A percentile compares a stretch with the other conserved stretches of the same genome.
Conservation (phyloP, 2,797 vertebrate species). For the Myoxocephalus aenaeus region DNA sequence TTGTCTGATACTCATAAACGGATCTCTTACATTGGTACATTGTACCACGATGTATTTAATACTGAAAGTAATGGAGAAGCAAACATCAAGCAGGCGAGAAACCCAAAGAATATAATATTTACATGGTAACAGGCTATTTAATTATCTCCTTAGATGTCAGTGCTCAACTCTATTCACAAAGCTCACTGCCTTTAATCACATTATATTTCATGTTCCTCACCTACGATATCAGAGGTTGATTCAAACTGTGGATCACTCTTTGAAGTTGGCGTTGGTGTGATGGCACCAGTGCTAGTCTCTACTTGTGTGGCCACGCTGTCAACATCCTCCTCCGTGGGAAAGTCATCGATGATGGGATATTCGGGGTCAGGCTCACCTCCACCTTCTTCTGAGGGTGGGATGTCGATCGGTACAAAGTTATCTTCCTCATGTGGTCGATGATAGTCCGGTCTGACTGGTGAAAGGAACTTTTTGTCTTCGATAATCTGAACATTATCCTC, state of each 20-base stretch:
- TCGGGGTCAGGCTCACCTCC: neutral
- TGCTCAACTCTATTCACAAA: constrained; percentile 24
- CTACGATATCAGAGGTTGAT: constrained; percentile 12
- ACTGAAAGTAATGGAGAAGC: constrained; percentile 19
- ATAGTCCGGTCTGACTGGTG: constrained; percentile 23
- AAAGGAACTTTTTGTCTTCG: constrained; percentile 35
- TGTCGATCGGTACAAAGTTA: constrained; percentile 44
- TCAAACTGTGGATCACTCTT: constrained; percentile 28
- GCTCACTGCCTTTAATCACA: constrained; percentile 33
- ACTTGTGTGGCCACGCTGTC: neutral
- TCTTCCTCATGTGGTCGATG: constrained; percentile 32
- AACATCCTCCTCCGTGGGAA: constrained; percentile 2
- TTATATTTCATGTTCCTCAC: constrained; percentile 36
- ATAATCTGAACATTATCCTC: constrained; percentile 33
- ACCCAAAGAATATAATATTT: constrained; percentile 27
- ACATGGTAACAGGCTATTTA: constrained; percentile 33
- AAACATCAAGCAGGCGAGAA: constrained; percentile 2
- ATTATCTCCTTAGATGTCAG: constrained; percentile 45
- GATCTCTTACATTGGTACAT: neutral
- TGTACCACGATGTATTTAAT: neutral
- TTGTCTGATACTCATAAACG: constrained; percentile 18
- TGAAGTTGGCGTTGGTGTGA: constrained; percentile 18
- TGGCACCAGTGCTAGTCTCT: neutral
- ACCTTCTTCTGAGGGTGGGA: constrained; percentile 23
- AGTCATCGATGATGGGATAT: constrained; percentile 24